A percentile compares a stretch with the other conserved stretches of the same genome.
These are phyloP conservation scores for Esox masquinongy DNA, from an alignment of 2,797 vertebrate genomes.

Conservation along the genomic window DNA sequence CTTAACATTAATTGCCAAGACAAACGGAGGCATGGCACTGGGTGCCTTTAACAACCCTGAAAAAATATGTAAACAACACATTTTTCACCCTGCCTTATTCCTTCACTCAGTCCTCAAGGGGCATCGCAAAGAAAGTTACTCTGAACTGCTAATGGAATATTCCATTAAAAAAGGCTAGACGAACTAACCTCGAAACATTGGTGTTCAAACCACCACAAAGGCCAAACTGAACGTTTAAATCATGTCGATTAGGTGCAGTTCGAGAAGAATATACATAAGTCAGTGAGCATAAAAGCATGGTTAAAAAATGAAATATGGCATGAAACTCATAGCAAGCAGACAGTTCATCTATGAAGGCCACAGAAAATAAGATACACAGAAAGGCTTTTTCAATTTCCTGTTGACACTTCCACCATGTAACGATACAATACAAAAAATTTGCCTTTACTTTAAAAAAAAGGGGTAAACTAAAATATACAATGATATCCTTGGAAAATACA, in stretches of 20 bases:
- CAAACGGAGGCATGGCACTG: background rate
- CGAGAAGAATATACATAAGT: slow-evolving; percentile 31
- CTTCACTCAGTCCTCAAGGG: background rate
- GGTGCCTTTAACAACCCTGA: background rate
- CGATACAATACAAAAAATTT: no score
- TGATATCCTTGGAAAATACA: no score
- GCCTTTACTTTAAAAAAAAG: no score
- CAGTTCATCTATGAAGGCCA: background rate
- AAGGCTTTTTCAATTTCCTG: background rate
- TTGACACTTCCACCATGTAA: background rate
- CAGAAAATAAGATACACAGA: background rate
- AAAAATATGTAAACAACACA: background rate
- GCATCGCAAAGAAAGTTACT: background rate
- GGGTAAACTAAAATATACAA: no score
- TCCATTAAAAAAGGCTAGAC: slow-evolving; percentile 30
- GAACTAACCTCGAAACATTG: background rate
- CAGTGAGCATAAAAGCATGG: background rate
- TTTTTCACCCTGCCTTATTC: background rate
- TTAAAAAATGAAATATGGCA: slow-evolving; percentile 15
- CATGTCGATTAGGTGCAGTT: slow-evolving; percentile 19
- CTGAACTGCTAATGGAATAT: slow-evolving; percentile 45
- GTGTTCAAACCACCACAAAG: slow-evolving; percentile 25
- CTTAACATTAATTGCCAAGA: slow-evolving; percentile 4
- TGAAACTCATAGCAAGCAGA: background rate
- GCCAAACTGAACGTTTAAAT: slow-evolving; percentile 21